Percentiles rank a stretch among this genome's conserved stretches.
phyloP scores from a whole-genome alignment of 2,113 vertebrate species.

The Hippolais icterina region DNA sequence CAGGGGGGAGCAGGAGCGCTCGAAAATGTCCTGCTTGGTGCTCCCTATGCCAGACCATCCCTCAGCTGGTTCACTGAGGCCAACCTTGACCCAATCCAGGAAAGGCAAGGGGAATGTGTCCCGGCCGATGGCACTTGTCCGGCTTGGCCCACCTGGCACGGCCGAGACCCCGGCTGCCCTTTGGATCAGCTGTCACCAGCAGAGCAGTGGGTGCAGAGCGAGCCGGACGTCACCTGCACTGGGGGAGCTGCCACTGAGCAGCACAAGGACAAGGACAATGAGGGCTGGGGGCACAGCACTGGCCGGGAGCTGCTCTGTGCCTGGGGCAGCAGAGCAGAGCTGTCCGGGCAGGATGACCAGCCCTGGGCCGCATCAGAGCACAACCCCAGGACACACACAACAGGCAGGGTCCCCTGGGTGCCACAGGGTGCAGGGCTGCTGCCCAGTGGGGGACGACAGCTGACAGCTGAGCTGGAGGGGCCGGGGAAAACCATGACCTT shows the following conservation, averaged over 20 bases:
- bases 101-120: background rate
- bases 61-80: background rate
- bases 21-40: background rate
- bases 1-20: slow-evolving; percentile 14
- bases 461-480: background rate
- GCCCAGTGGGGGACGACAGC: background rate
- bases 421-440: background rate
- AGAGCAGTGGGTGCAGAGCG: accelerated
- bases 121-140: accelerated
- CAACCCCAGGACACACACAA: accelerated
- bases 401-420: accelerated
- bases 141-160: background rate
- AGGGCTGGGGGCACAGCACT: accelerated
- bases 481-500: background rate
- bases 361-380: background rate
- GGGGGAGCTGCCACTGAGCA: background rate
- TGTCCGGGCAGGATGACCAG: too few relatives aligned
- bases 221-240: accelerated
- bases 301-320: background rate
- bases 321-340: accelerated
- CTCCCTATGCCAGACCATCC: background rate
- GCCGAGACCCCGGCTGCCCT: background rate
- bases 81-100: background rate
- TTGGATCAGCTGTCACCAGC: background rate
- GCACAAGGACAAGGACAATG: accelerated